Base-by-base conservation (phyloP, 2,113 vertebrate species). In the Calidris pugnax region DNA sequence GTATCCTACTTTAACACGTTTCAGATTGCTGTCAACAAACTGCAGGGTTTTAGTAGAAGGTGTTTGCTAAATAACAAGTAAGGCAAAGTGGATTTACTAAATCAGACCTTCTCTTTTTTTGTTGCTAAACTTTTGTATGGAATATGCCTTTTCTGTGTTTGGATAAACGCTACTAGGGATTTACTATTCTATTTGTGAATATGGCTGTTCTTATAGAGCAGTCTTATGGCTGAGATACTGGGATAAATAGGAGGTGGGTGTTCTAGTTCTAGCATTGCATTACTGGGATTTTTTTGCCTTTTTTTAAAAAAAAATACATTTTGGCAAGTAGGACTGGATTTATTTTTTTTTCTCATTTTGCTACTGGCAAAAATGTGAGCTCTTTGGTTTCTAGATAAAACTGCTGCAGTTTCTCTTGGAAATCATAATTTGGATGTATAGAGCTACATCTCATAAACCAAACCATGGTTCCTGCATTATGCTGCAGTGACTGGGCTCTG, bases 31-130 rank as follows among this genome's bases (percentile, higher is more conserved):
- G n/a, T 94, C 95, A 96, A 96, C 91, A 96, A 97, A 94, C 86
- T 96, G 95, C 23, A 94, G 85, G 87, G 18, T 94, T 95, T 94
- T 85, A 94, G 93, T 85, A 10, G 95, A 97, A 94, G 94, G 93
- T 96, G 93, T 97, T 93, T 96, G 92, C 83, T 95, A 96, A 96
- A 97, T 96, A 95, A 97, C 68, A 96, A 96, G 76, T 64, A 69
- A 94, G 82, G 59, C 82, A 93, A 95, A 93, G 62, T 91, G 87
- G 90, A 78, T 96, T 96, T 94, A 82, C 59, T 59, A 93, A 94
- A 95, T 89, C 78, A 85, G 86, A 85, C 55, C 59, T 84, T 26
- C 82, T 81, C 92, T 93, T 90, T 21, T 95, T 93, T 73, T 93
- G 56, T 94, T 86, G 92, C 62, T 92, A 94, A 93, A 95, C 89